phyloP scores from a whole-genome alignment of 2,797 vertebrate genomes.

The Ctenopoma multispine region DNA sequence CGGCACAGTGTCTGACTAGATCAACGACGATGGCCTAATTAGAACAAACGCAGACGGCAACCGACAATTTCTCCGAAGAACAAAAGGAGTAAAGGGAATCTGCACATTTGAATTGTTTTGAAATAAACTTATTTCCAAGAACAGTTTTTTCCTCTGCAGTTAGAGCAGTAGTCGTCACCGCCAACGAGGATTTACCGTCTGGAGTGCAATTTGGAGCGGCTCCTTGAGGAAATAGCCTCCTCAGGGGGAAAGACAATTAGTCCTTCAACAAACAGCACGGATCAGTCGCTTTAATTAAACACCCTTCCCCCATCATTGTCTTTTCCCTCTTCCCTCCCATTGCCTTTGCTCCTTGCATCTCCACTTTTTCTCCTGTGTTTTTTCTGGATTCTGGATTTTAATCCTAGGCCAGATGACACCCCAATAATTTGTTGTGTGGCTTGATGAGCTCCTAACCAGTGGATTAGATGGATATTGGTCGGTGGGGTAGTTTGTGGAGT shows the following conservation, averaged over 20 bases:
- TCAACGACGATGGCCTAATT: constrained; percentile 76
- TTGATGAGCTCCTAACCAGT: constrained; percentile 82
- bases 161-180: constrained; percentile 59
- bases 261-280: constrained; percentile 84
- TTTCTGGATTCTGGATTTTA: constrained; percentile 70
- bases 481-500: constrained; percentile 81
- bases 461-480: constrained; percentile 86
- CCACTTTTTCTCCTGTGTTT: constrained; percentile 52
- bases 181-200: constrained; percentile 77
- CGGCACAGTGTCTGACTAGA: constrained; percentile 68
- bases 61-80: constrained; percentile 41
- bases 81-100: constrained; percentile 60
- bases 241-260: constrained; percentile 85
- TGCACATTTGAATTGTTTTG: constrained; percentile 58
- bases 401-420: constrained; percentile 81
- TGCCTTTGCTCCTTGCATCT: constrained; percentile 58
- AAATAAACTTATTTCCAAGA: constrained; percentile 64
- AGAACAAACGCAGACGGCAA: constrained; percentile 66
- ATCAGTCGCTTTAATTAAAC: constrained; percentile 87
- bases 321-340: constrained; percentile 61
- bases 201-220: constrained; percentile 77
- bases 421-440: constrained; percentile 84
- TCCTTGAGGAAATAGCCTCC: constrained; percentile 78
- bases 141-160: constrained; percentile 63
- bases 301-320: constrained; percentile 74